A percentile compares a stretch with the other conserved stretches of the same genome.
These are phyloP conservation scores for Choristoneura fumiferana DNA, from an alignment of 1,140 invertebrate genomes.

Conservation along the genomic window DNA sequence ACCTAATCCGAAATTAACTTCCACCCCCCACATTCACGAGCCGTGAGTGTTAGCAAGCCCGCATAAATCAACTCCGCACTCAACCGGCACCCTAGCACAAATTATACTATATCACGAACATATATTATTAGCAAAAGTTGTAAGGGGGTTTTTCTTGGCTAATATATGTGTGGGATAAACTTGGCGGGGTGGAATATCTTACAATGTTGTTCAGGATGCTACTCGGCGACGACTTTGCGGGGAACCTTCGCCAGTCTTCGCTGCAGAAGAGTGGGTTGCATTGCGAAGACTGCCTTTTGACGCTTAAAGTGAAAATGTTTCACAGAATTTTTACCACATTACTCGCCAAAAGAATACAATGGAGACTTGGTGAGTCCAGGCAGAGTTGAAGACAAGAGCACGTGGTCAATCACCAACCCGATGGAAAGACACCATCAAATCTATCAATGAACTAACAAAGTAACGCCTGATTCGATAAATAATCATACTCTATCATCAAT, in stretches of 20 bases:
- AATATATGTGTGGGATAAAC: not conserved
- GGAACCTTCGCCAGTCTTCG: not conserved
- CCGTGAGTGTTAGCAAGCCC: no score
- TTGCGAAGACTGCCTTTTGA: not conserved
- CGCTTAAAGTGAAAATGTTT: not conserved
- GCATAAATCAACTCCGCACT: constrained; percentile 8
- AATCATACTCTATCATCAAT: no score
- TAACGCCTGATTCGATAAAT: no score
- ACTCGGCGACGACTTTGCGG: not conserved
- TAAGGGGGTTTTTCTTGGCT: not conserved
- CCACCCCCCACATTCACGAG: no score
- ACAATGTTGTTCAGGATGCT: not conserved
- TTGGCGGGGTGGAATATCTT: not conserved
- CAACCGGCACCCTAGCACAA: constrained; percentile 14
- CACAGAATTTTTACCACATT: not conserved
- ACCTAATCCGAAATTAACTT: no score
- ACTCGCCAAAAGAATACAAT: not conserved
- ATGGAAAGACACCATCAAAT: no score
- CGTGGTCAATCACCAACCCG: no score
- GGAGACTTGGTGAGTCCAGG: no score
- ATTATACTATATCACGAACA: constrained; percentile 18
- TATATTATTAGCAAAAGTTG: constrained; percentile 16
- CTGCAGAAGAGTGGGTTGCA: not conserved
- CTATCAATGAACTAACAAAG: no score
- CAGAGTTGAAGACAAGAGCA: no score